A percentile compares a stretch with the other conserved stretches of the same genome.
phyloP scores from a whole-genome alignment of 1,140 invertebrate genomes.

The Brachionus calyciflorus region DNA sequence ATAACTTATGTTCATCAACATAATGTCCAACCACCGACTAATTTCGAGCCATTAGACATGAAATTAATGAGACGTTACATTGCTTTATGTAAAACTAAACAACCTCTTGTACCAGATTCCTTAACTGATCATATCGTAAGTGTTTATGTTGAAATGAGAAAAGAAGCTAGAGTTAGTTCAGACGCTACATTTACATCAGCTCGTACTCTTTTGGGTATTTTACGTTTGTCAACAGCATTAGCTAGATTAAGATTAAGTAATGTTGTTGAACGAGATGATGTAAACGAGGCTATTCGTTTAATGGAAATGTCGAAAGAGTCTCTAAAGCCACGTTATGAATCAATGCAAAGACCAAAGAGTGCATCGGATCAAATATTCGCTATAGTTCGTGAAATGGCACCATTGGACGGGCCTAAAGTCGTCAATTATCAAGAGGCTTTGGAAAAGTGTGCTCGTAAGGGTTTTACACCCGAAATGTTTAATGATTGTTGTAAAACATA shows the following conservation, averaged over 20 bases:
- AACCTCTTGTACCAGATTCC: slow-evolving; percentile 71
- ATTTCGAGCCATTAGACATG: slow-evolving; percentile 38
- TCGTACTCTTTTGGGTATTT: slow-evolving; percentile 83
- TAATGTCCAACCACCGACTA: slow-evolving; percentile 81
- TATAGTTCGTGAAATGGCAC: slow-evolving; percentile 77
- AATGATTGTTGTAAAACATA: slow-evolving; percentile 88
- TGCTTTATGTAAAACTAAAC: slow-evolving; percentile 80
- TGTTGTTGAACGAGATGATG: slow-evolving; percentile 84
- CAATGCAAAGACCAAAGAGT: slow-evolving; percentile 35
- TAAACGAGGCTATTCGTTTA: slow-evolving; percentile 87
- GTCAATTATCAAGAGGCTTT: slow-evolving; percentile 72
- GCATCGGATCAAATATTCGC: slow-evolving; percentile 74
- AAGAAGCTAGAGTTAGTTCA: slow-evolving; percentile 70
- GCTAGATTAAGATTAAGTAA: slow-evolving; percentile 81
- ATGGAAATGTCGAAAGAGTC: slow-evolving; percentile 76
- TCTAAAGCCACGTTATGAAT: neutral
- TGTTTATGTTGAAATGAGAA: slow-evolving; percentile 87
- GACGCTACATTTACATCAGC: slow-evolving; percentile 70
- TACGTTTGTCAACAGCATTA: slow-evolving; percentile 88
- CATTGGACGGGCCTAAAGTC: slow-evolving; percentile 64
- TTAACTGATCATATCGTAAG: slow-evolving; percentile 87
- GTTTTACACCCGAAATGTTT: slow-evolving; percentile 82
- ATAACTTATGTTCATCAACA: slow-evolving; percentile 97
- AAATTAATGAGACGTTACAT: slow-evolving; percentile 71
- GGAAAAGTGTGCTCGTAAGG: slow-evolving; percentile 80